phyloP scores from a whole-genome alignment of 1,140 invertebrate genomes.

The Drosophila serrata region DNA sequence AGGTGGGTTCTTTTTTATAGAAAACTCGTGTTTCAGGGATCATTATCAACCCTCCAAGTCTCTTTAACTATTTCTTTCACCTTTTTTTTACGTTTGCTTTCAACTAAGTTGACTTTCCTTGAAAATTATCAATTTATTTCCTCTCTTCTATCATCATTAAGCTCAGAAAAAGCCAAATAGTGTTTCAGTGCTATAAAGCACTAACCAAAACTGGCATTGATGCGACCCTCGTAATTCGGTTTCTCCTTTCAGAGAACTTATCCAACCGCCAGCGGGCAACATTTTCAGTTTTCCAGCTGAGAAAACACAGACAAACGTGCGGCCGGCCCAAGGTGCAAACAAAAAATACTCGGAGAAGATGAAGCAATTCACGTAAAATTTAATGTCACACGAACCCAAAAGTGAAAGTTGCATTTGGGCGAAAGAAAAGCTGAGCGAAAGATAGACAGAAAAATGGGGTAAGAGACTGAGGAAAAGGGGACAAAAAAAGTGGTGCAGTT shows the following conservation, averaged over 20 bases:
- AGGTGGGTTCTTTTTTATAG: too few relatives aligned
- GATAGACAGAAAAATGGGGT: constrained; percentile 15
- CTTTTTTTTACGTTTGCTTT: background rate
- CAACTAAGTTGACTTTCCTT: background rate
- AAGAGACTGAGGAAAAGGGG: constrained; percentile 4
- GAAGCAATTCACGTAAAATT: constrained; percentile 66
- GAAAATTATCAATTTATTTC: constrained; percentile 8
- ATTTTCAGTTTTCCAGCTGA: constrained; percentile 70
- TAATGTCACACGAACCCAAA: constrained; percentile 68
- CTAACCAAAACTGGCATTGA: constrained; percentile 42
- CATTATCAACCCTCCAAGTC: background rate
- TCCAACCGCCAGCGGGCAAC: constrained; percentile 48
- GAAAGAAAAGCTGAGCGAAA: constrained; percentile 12
- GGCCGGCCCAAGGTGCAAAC: constrained; percentile 48
- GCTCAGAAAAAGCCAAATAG: constrained; percentile 16
- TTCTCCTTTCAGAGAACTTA: constrained; percentile 41
- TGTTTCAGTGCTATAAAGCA: background rate
- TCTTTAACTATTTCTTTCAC: background rate
- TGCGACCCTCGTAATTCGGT: constrained; percentile 48
- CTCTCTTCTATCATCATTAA: constrained; percentile 23
- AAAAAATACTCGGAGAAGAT: constrained; percentile 37
- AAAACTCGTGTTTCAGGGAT: background rate
- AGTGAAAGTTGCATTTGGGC: constrained; percentile 69
- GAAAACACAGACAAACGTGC: constrained; percentile 56
- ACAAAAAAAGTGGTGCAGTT: constrained; percentile 51